These are phyloP conservation scores for Plebejus melissa DNA, from an alignment of 2,888 invertebrate genomes.

Conservation along the genomic window DNA sequence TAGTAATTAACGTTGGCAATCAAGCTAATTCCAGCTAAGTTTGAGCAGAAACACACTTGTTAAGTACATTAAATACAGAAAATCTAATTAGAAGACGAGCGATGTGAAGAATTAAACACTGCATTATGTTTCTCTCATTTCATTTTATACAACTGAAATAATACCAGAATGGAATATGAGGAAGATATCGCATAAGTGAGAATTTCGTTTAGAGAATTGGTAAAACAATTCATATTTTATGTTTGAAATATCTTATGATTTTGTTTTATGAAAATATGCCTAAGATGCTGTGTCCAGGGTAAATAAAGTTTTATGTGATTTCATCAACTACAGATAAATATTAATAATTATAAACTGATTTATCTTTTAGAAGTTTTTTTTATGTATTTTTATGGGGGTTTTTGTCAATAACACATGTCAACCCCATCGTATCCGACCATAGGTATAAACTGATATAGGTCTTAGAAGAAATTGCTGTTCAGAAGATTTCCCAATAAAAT, in stretches of 20 bases:
- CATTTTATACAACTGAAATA: slow-evolving; percentile 23
- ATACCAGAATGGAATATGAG: not conserved
- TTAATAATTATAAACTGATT: too few relatives aligned
- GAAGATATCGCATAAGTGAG: not conserved
- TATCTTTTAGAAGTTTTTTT: too few relatives aligned
- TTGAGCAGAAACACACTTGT: slow-evolving; percentile 45
- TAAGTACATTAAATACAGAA: slow-evolving; percentile 50
- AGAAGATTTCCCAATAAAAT: too few relatives aligned
- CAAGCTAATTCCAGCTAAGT: slow-evolving; percentile 46
- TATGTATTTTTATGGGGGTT: too few relatives aligned
- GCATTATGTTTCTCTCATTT: slow-evolving; percentile 18
- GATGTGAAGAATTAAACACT: slow-evolving; percentile 31
- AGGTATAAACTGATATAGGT: too few relatives aligned
- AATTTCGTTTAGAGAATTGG: slow-evolving; percentile 16
- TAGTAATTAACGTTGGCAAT: slow-evolving; percentile 37
- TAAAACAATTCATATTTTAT: not conserved
- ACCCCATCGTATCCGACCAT: too few relatives aligned
- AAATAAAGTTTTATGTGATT: not conserved
- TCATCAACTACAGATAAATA: too few relatives aligned
- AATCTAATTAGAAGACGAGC: slow-evolving; percentile 46
- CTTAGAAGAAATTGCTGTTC: too few relatives aligned
- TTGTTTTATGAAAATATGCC: not conserved
- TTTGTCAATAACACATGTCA: too few relatives aligned
- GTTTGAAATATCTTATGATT: not conserved
- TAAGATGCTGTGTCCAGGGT: not conserved